Conservation (phyloP, 2,888 invertebrate genomes). For the Calephelis perditalis region DNA sequence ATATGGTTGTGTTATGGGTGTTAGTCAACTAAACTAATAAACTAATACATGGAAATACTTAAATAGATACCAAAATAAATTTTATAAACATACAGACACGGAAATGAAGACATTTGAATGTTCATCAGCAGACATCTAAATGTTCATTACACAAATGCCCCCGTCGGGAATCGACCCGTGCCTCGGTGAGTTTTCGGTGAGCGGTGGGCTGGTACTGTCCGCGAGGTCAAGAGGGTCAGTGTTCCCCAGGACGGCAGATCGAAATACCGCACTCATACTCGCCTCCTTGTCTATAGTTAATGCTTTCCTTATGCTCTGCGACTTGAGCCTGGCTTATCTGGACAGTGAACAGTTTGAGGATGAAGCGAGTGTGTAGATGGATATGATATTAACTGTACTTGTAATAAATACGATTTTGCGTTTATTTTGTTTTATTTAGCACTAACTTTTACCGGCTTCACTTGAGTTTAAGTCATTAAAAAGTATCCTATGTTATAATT, state of each 20-base stretch:
- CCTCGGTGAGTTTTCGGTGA: conserved; percentile 44
- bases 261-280: conserved; percentile 41
- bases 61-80: too few relatives aligned
- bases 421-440: background rate
- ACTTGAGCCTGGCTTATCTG: conserved; percentile 62
- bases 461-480: too few relatives aligned
- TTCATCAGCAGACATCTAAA: too few relatives aligned
- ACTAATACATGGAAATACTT: too few relatives aligned
- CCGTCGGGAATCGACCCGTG: too few relatives aligned
- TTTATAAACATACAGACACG: too few relatives aligned
- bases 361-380: conserved; percentile 52
- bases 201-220: conserved; percentile 53
- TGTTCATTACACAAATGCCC: too few relatives aligned
- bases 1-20: too few relatives aligned
- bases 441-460: background rate
- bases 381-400: conserved; percentile 23
- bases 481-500: too few relatives aligned
- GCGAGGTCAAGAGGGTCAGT: conserved; percentile 39
- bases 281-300: conserved; percentile 50
- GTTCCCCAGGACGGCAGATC: conserved; percentile 56
- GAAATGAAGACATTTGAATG: too few relatives aligned
- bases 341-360: conserved; percentile 69
- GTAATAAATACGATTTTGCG: background rate
- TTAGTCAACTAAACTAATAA: too few relatives aligned
- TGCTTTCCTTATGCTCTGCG: conserved; percentile 58